Conservation (phyloP, 2,113 vertebrate species). For the Holacanthus passer region DNA sequence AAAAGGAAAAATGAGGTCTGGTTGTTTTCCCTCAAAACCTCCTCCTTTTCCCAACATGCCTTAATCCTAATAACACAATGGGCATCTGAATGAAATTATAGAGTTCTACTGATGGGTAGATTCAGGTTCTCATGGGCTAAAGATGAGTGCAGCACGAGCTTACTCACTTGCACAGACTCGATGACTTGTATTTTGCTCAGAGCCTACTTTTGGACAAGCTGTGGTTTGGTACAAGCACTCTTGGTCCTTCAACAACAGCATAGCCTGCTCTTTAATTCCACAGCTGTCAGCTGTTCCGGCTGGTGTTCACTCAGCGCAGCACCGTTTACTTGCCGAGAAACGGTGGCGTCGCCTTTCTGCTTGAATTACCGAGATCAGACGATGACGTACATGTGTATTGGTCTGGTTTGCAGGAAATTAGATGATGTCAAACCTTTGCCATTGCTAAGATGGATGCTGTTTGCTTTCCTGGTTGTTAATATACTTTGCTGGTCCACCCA, state of each 20-base stretch:
- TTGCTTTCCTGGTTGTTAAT: conserved; percentile 5
- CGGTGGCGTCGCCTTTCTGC: not conserved
- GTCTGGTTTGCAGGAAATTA: conserved; percentile 19
- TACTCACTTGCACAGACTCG: not conserved
- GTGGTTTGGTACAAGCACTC: not conserved
- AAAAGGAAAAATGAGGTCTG: not conserved
- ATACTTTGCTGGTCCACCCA: not conserved
- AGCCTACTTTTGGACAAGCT: not conserved
- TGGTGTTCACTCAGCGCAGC: conserved; percentile 4
- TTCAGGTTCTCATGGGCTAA: not conserved
- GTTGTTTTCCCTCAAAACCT: not conserved
- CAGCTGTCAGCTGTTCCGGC: conserved; percentile 33
- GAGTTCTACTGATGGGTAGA: not conserved
- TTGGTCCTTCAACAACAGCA: conserved; percentile 16
- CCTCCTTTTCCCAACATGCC: not conserved
- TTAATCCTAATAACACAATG: not conserved
- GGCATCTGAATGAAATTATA: not conserved
- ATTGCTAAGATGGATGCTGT: not conserved
- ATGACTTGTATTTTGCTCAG: not conserved
- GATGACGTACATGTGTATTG: not conserved
- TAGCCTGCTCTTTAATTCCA: conserved; percentile 20
- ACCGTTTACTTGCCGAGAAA: not conserved
- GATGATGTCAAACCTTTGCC: not conserved
- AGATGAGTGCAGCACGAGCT: not conserved
- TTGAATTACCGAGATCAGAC: conserved; percentile 17